These are phyloP conservation scores for Mesorhabditis spiculigera DNA, from an alignment of 2,888 invertebrate species.

Conservation along the genomic window DNA sequence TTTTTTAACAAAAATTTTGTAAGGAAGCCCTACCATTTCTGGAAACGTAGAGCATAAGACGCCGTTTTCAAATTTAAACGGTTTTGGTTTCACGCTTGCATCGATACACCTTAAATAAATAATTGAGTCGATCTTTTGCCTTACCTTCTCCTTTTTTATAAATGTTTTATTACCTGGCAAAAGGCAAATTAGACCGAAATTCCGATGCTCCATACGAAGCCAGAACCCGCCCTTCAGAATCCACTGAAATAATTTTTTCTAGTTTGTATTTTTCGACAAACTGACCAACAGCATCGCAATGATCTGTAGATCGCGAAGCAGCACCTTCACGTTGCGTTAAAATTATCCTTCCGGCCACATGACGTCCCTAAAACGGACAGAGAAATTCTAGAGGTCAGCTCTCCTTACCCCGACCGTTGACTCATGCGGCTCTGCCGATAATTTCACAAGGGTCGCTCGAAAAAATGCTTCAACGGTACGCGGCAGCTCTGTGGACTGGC, in stretches of 20 bases:
- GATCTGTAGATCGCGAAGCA: slow-evolving; percentile 29
- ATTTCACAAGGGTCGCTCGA: slow-evolving; percentile 40
- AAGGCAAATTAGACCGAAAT: not conserved
- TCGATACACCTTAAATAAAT: slow-evolving; percentile 11
- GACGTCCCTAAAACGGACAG: slow-evolving; percentile 14
- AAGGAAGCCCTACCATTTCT: slow-evolving; percentile 31
- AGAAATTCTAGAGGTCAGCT: not conserved
- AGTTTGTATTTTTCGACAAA: not conserved
- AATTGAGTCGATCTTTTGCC: not conserved
- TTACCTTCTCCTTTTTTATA: not conserved
- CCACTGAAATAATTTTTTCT: not conserved
- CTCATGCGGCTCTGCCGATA: slow-evolving; percentile 9
- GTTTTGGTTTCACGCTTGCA: slow-evolving; percentile 23
- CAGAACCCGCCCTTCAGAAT: not conserved
- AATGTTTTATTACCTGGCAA: slow-evolving; percentile 1
- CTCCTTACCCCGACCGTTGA: not conserved
- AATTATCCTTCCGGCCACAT: slow-evolving; percentile 44
- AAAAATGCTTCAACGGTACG: slow-evolving; percentile 36
- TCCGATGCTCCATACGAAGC: not conserved
- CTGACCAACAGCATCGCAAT: not conserved
- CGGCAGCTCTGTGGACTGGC: slow-evolving; percentile 23
- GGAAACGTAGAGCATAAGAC: slow-evolving; percentile 45
- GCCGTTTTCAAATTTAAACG: slow-evolving; percentile 39
- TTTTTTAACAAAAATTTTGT: not conserved
- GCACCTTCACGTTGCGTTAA: slow-evolving; percentile 45